Base-by-base conservation (phyloP, 2,888 invertebrate species). In the Patella pellucida region DNA sequence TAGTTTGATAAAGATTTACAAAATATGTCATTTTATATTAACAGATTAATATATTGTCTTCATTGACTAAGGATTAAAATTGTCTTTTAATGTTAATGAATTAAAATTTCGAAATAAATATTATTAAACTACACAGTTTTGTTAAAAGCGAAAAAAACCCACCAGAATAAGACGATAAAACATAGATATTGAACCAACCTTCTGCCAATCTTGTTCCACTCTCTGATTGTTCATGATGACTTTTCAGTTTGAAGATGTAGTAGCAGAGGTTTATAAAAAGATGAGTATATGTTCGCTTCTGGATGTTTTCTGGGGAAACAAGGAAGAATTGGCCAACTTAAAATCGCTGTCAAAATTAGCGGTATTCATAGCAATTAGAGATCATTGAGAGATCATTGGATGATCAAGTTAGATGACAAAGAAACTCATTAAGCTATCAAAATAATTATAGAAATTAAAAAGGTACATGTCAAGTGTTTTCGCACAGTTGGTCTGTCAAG, bases 351-450 rank as follows among this genome's bases (percentile, higher is more conserved):
- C 62, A n/a, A 62, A 62, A 62, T 62, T 62, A 62, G 19, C 62
- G n/a, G 5, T n/a, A 62, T 62, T 62, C 19, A 62, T 23, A 19
- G 23, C 23, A 62, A 62, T 62, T 62, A 62, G 19, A 11, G 62
- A 23, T 23, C 23, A 62, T 41, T 62, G 62, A 9, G 23, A 62
- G 14, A 19, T 62, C 62, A 62, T 62, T 62, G 62, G 62, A 11
- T 62, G 23, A 62, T 19, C 11, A 16, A 19, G 41, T 41, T 41
- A 62, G 11, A 16, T 62, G 11, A 62, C 62, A 62, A 62, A 62
- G 23, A 62, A 62, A 62, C 19, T 19, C 62, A 62, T 62, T 62
- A 62, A 62, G 62, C 23, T 62, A 62, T 62, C 62, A 62, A 62
- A 62, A n/a, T 62, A 62, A 62, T 62, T 62, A 62, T 16, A n/a